Evolutionary conservation across 2,888 invertebrate genomes (phyloP), one percentile per base, ranked within the genome.

Genomic region (Dendrolimus houi): DNA sequence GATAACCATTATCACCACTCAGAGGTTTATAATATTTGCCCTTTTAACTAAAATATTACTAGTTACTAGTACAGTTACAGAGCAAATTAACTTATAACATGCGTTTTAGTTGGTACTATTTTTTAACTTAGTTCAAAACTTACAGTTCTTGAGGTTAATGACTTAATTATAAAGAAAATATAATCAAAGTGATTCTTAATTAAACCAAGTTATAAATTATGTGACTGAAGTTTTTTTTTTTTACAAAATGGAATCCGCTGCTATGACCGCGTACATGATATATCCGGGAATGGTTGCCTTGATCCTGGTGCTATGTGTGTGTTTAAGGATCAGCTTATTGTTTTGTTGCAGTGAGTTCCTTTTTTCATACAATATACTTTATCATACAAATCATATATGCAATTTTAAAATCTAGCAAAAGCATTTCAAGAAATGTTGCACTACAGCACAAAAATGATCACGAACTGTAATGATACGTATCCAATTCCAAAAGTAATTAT

Each of bases 321-420:
- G 63, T n/a, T 10, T 64, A 0, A 58, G 67, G 6, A 60, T 60
- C 52, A 61, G 62, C 29, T 12, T 62, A 41, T 47, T 61, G 40
- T 9, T 62, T n/a, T 62, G 60, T 57, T 62, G 56, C 52, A 53
- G 66, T 66, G 60, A 67, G 66, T 66, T 7, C 3, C 7, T 55
- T 55, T 52, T 17, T 29, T 29, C 29, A 29, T 29, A 29, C 29
- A 29, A 29, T 6, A 29, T 29, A 29, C 17, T 17, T 17, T 17
- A 17, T 17, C 17, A 17, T 2, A 17, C 17, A 17, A 17, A 17
- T 17, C 17, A 17, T 2, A 17, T 17, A 17, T 17, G 17, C 17
- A 17, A 2, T 1, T 17, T 17, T 17, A 17, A 17, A 17, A 17
- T 2, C 17, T 17, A 17, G 17, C 17, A 1, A 1, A 1, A 1